Evolutionary conservation across 53 echinoderm and acorn worm species (phyloP), one percentile per base, ranked within the genome.

Genomic region (Patiria pectinifera): DNA sequence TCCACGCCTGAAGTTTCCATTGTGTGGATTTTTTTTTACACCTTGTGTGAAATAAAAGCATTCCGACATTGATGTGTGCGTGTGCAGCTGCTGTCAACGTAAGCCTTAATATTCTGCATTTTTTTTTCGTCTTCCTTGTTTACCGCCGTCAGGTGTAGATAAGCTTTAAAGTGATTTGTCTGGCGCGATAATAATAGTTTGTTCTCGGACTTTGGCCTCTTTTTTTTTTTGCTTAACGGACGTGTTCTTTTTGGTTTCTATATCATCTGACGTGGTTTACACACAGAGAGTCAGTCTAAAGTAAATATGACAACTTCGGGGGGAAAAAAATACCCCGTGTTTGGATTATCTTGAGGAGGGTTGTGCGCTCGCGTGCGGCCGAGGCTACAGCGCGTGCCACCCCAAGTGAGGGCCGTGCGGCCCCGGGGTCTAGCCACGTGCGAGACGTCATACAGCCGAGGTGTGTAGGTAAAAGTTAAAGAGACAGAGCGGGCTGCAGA

Each of bases 311-410:
- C 75, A 86, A 86, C 86, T 49, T 86, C 45, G 14, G 48, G 14
- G 48, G 8, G 53, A 53, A 53, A 74, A 47, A 69, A 44, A 75
- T 74, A 7, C 86, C 86, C 69, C 47, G 72, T 59, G 75, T 76
- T 88, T 88, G 21, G 78, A 77, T 88, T 88, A 19, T 77, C 35
- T 44, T 6, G 3, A 22, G 61, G 59, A 77, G 45, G 77, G 76
- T 88, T 60, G 88, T 76, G 88, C 61, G 78, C 21, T 88, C 88
- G 88, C 88, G 78, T 88, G 88, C 72, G 44, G 24, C 48, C 47
- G 26, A 47, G 74, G 71, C 18, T 26, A 35, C 15, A 66, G 45
- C 44, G 84, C 69, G 69, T 66, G 84, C 44, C 63, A n/a, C 59
- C 26, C 53, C 44, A 66, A 69, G 44, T 78, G 13, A 60, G 2